Conservation (phyloP, 2,797 vertebrate species). For the Myripristis jacobus region DNA sequence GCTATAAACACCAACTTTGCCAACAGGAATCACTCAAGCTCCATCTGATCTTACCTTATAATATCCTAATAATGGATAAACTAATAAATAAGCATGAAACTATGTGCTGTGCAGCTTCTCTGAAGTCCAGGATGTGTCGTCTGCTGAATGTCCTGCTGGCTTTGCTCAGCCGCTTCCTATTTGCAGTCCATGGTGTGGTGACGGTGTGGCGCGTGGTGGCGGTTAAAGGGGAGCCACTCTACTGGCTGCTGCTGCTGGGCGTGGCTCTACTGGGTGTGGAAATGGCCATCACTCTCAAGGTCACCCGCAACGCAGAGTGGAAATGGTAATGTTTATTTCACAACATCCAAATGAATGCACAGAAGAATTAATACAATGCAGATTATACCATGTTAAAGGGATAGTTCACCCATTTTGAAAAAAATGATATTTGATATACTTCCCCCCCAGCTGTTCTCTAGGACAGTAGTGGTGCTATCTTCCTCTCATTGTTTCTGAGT, state of each 20-base stretch:
- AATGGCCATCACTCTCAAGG: constrained; percentile 81
- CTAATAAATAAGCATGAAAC: too few species aligned
- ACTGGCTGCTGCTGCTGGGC: constrained; percentile 81
- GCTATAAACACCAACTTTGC: too few species aligned
- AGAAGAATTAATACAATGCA: too few species aligned
- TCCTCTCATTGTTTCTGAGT: too few species aligned
- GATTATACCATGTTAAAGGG: too few species aligned
- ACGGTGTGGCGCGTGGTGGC: constrained; percentile 79
- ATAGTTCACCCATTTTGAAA: too few species aligned
- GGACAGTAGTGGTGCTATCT: too few species aligned
- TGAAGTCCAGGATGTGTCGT: constrained; percentile 65
- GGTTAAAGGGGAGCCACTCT: constrained; percentile 69
- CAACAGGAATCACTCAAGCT: too few species aligned
- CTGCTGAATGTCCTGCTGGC: constrained; percentile 78
- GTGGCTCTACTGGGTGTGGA: constrained; percentile 82
- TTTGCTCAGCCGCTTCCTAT: constrained; percentile 82
- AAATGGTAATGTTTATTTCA: constrained; percentile 79
- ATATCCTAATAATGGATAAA: too few species aligned
- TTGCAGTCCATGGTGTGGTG: constrained; percentile 78
- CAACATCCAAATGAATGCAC: background rate
- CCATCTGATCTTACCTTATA: too few species aligned
- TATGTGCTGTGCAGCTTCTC: constrained; percentile 38
- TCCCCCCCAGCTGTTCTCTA: too few species aligned
- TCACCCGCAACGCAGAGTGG: constrained; percentile 83
- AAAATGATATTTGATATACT: too few species aligned